Conservation (phyloP, 2,113 vertebrate species). For the Catharus minimus region DNA sequence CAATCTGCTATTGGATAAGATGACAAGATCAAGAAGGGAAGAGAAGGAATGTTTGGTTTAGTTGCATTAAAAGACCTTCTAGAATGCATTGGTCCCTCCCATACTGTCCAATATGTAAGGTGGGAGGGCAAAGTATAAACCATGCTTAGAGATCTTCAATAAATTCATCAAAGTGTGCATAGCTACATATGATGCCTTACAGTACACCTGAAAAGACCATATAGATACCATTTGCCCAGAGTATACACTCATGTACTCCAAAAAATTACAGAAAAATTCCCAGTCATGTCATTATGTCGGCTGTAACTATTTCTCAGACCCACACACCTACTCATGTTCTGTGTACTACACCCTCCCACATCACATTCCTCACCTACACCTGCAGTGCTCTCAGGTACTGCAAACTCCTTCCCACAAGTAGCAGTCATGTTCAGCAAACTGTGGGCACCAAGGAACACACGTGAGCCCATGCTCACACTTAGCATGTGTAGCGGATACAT, state of each 20-base stretch:
- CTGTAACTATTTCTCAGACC: background rate
- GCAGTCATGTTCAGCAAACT: background rate
- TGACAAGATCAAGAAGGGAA: background rate
- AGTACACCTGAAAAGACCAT: background rate
- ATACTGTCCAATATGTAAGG: background rate
- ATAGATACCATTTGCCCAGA: background rate
- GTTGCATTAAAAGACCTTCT: background rate
- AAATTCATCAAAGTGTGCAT: background rate
- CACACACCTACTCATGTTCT: fast-evolving
- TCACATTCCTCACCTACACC: background rate
- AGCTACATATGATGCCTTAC: background rate
- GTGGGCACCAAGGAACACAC: background rate
- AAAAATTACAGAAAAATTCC: background rate
- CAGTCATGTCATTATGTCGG: background rate
- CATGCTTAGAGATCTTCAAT: background rate
- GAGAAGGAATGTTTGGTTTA: background rate
- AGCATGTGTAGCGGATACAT: background rate
- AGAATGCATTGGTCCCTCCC: background rate
- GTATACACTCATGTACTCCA: background rate
- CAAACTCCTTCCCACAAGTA: background rate
- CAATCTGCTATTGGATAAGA: background rate
- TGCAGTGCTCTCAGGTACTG: background rate
- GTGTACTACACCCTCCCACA: background rate
- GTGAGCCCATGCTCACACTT: background rate
- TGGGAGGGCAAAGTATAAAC: background rate